Base-by-base conservation (phyloP, 2,888 invertebrate species). In the Eubasilissa splendida region DNA sequence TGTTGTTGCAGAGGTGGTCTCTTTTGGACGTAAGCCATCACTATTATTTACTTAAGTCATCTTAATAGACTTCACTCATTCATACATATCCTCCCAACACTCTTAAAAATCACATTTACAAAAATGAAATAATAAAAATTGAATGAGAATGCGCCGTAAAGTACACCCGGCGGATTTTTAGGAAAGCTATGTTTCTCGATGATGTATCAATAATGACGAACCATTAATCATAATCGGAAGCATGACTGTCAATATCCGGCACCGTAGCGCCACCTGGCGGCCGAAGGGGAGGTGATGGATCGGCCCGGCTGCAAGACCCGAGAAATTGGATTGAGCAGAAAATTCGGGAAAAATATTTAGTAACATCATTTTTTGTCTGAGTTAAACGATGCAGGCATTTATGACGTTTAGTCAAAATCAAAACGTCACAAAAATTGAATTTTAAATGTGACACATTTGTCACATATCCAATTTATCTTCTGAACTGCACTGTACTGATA, bases 161-260 rank as follows among this genome's bases (percentile, higher is more conserved):
- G 63, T 11, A 42, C 63, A 10, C 63, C 63, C 68, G n/a, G 14
- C 68, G 42, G 42, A 52, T 68, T 68, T 42, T 73, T 73, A 56
- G 56, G 11, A 56, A 58, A 42, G 71, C 56, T 31, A 50, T 58
- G 71, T 73, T 56, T 73, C 56, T 22, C 71, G 56, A 73, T 73
- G 71, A 73, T 73, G 71, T 73, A 73, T 33, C 71, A 73, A 73
- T 73, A 56, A 73, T 73, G 71, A 54, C 33, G 56, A 22, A 22
- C 42, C 71, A 73, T 73, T 73, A 56, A 54, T 73, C 71, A 73
- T 73, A 73, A 58, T 73, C 71, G 56, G 33, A 31, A 31, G 33
- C 71, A 56, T 58, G 58, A 56, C 71, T 73, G 71, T 73, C 71
- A 33, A 65, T 65, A 56, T 56, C 56, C 71, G 71, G 33, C 71